A percentile compares a stretch with the other conserved stretches of the same genome.
Evolutionary conservation across 2,797 vertebrate species (phyloP).

Genomic region (Labeo calbasu): DNA sequence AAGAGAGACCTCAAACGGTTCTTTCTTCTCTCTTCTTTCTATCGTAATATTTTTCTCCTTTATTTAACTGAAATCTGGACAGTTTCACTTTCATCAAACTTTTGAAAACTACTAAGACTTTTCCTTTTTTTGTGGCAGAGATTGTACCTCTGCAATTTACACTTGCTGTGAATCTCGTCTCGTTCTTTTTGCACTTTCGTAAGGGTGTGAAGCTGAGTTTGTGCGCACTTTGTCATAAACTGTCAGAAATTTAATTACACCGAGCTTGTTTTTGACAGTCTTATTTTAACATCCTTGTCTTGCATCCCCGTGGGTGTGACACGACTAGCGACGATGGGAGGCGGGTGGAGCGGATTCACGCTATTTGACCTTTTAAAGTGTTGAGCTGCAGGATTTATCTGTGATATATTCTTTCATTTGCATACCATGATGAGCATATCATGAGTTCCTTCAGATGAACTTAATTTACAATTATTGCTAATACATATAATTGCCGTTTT

Average conservation of each 20-base stretch:
- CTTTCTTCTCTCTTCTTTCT: slow-evolving; percentile 35
- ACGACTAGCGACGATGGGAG: slow-evolving; percentile 5
- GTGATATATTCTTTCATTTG: slow-evolving; percentile 42
- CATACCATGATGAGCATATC: slow-evolving; percentile 38
- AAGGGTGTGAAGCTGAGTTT: slow-evolving; percentile 48
- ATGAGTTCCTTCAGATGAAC: slow-evolving; percentile 22
- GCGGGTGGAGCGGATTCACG: not conserved
- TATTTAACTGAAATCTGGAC: slow-evolving; percentile 28
- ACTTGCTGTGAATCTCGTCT: slow-evolving; percentile 31
- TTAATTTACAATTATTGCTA: slow-evolving; percentile 42
- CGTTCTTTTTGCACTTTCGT: slow-evolving; percentile 40
- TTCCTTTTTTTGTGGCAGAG: slow-evolving; percentile 17
- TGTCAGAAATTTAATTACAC: slow-evolving; percentile 50
- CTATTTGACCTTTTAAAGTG: slow-evolving; percentile 44
- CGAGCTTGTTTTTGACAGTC: slow-evolving; percentile 44
- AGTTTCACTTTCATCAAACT: slow-evolving; percentile 27
- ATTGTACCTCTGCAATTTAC: slow-evolving; percentile 41
- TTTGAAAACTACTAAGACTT: slow-evolving; percentile 25
- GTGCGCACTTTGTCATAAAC: slow-evolving; percentile 46
- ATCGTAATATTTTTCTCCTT: slow-evolving; percentile 1
- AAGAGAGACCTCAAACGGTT: slow-evolving; percentile 35
- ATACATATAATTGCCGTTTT: slow-evolving; percentile 34
- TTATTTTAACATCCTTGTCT: slow-evolving; percentile 51
- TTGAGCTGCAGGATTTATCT: slow-evolving; percentile 41
- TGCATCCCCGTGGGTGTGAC: slow-evolving; percentile 37